phyloP scores from a whole-genome alignment of 2,113 vertebrate species.

The Ondatra zibethicus region DNA sequence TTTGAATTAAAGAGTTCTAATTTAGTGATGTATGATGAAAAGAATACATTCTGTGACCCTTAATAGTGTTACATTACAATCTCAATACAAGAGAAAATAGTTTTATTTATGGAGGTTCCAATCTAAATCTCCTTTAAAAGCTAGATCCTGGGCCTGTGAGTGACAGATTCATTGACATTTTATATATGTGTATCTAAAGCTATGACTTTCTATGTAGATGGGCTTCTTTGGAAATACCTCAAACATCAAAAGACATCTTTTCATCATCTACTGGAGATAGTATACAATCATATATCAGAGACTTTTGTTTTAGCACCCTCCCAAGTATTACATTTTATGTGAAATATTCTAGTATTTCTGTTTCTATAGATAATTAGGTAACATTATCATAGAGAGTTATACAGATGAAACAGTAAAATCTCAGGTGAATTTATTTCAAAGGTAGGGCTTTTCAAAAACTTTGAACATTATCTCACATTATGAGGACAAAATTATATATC shows the following conservation, averaged over 20 bases:
- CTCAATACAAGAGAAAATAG: neutral
- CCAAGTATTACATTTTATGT: neutral
- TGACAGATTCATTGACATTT: neutral
- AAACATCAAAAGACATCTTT: neutral
- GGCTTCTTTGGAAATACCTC: neutral
- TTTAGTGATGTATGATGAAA: neutral
- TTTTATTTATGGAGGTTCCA: neutral
- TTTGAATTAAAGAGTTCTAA: neutral
- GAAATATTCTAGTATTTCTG: neutral
- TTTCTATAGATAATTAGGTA: neutral
- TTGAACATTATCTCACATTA: neutral
- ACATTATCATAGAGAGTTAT: neutral
- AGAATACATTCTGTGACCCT: no score
- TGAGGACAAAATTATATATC: neutral
- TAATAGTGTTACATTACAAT: neutral
- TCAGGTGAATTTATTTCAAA: neutral
- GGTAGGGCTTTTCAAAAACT: neutral
- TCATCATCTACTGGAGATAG: neutral
- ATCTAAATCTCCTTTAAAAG: neutral
- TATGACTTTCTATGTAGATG: neutral
- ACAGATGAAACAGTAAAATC: no score
- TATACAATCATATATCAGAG: neutral
- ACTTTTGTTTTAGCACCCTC: neutral
- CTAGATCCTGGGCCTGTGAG: neutral
- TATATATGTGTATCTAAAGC: neutral